Percentiles rank a stretch among this genome's conserved stretches.
phyloP scores from a whole-genome alignment of 2,113 vertebrate genomes.

The Channa maculata region DNA sequence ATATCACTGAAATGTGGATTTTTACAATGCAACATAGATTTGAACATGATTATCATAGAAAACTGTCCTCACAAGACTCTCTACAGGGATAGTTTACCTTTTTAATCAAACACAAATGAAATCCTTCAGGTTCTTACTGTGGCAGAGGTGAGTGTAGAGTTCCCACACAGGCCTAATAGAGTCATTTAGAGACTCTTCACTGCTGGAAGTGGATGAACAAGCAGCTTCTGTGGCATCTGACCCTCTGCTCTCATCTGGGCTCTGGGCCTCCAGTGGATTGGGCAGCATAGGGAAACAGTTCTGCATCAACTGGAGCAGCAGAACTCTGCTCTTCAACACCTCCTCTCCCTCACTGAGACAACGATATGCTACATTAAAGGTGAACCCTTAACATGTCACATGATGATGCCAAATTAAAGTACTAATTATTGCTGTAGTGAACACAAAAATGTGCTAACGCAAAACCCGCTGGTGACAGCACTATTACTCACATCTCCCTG shows the following conservation, averaged over 20 bases:
- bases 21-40: too few species aligned
- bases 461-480: neutral
- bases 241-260: constrained; percentile 46
- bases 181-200: constrained; percentile 59
- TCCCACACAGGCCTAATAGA: constrained; percentile 84
- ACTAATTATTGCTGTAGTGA: neutral
- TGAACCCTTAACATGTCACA: neutral
- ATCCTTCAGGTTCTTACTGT: constrained; percentile 80
- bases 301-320: constrained; percentile 93
- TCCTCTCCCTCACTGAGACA: constrained; percentile 88
- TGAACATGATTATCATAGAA: too few species aligned
- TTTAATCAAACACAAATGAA: neutral
- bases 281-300: constrained; percentile 91
- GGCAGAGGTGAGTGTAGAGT: constrained; percentile 91
- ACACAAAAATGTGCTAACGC: neutral
- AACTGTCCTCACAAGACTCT: too few species aligned
- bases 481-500: constrained; percentile 88
- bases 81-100: neutral
- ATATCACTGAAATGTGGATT: neutral
- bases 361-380: neutral
- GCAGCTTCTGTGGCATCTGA: constrained; percentile 22
- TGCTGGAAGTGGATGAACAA: constrained; percentile 54
- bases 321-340: constrained; percentile 87
- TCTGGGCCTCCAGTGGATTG: constrained; percentile 71
- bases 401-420: neutral